Evolutionary conservation across 2,888 invertebrate genomes (phyloP), one percentile per base, ranked within the genome.

Genomic region (Hypolimnas misippus): DNA sequence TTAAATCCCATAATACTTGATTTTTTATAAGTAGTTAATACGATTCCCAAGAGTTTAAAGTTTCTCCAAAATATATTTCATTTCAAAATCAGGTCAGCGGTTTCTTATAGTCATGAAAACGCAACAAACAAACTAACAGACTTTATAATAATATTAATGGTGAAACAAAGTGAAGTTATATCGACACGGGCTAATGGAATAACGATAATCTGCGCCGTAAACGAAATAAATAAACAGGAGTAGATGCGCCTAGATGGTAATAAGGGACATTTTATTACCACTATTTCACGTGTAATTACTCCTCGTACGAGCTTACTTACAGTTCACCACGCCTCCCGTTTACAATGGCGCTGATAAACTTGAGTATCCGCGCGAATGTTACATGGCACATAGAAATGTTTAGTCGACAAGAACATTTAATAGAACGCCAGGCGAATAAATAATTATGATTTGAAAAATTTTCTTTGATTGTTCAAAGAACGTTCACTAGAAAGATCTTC

Each of bases 231-330:
- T 56, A 5, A 44, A 42, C 51, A 29, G 29, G 5, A 55, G 10
- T 14, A 16, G 29, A 21, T 31, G 56, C 31, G 65, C 14, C 40
- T 33, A 33, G 44, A 42, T 69, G 63, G 62, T 65, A 65, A 65
- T 67, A 66, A 67, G 66, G 59, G 62, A 62, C 59, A 56, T 60
- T 66, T 70, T 70, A 73, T 71, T 65, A 55, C 67, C 69, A 60
- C 68, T 71, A 70, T 70, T 70, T 69, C 69, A 68, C 62, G 40
- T 68, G 69, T 70, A 69, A 73, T 72, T 69, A 65, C 63, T 40
- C 21, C 46, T 46, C 57, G 44, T 40, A 53, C 51, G 49, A 42
- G 33, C 49, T 42, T 56, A 42, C 51, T 44, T 52, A 29, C 17
- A 12, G 25, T 14, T 14, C 29, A 14, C 29, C 3, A 49, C 8